Evolutionary conservation across 64 coral and sea anemone genomes (phyloP).

Genomic region (Actinia equina): DNA sequence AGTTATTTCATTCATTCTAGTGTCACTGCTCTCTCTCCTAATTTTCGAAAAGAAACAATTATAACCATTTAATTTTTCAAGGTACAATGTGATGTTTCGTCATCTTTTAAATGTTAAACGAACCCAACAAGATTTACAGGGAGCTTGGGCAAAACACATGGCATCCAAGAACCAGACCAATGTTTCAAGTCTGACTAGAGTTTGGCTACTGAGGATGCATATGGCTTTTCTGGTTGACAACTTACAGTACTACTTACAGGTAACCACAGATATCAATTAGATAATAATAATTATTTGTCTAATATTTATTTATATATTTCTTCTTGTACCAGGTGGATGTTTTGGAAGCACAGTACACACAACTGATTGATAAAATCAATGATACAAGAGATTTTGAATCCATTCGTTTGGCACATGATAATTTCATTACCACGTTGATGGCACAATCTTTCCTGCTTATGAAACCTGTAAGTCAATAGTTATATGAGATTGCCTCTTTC

Average conservation of each 20-base stretch:
- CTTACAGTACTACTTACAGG: constrained; percentile 97
- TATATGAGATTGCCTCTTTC: too few relatives aligned
- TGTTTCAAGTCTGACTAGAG: constrained; percentile 47
- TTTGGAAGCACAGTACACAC: constrained; percentile 79
- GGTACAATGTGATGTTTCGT: constrained; percentile 87
- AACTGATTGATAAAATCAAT: constrained; percentile 84
- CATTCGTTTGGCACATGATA: constrained; percentile 87
- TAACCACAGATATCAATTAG: constrained; percentile 1
- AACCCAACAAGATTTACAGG: constrained; percentile 89
- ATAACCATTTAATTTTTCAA: constrained; percentile 18
- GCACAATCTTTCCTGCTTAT: constrained; percentile 91
- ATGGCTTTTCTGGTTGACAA: constrained; percentile 98
- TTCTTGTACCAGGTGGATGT: constrained; percentile 74
- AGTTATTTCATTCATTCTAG: not conserved
- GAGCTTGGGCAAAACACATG: constrained; percentile 85
- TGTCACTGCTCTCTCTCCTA: too few relatives aligned
- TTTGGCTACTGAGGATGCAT: constrained; percentile 95
- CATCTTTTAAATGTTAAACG: constrained; percentile 93
- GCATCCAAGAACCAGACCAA: constrained; percentile 50
- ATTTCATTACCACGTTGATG: constrained; percentile 88
- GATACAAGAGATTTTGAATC: constrained; percentile 91
- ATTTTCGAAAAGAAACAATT: too few relatives aligned
- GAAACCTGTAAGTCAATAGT: constrained; percentile 70
- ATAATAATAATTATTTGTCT: not conserved
- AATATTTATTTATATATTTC: not conserved